These are phyloP conservation scores for Trachymyrmex septentrionalis DNA, from an alignment of 1,140 invertebrate species.

Conservation along the genomic window DNA sequence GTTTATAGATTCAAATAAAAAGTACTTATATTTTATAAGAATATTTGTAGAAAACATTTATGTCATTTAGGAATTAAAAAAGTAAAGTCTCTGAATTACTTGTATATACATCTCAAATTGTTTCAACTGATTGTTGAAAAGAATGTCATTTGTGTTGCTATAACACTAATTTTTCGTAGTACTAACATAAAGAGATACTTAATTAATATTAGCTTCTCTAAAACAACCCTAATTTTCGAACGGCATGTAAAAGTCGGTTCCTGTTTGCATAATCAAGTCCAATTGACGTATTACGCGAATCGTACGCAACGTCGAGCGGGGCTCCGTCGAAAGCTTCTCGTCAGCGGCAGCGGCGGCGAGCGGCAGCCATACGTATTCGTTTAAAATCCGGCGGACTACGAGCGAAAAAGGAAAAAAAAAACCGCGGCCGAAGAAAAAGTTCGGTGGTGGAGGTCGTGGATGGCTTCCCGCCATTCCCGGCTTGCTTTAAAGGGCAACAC, in stretches of 20 bases:
- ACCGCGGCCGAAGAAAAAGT: conserved; percentile 46
- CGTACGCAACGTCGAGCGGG: conserved; percentile 3
- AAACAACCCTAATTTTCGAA: conserved; percentile 9
- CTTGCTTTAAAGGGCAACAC: conserved; percentile 78
- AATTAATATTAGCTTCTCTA: not conserved
- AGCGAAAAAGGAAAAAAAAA: conserved; percentile 56
- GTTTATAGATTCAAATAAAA: too few relatives aligned
- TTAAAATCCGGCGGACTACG: conserved; percentile 54
- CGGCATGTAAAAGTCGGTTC: not conserved
- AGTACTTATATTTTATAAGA: too few relatives aligned
- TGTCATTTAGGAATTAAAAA: too few relatives aligned
- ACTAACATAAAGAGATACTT: not conserved
- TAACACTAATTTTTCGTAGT: not conserved
- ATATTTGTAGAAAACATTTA: too few relatives aligned
- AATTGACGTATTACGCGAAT: conserved; percentile 52
- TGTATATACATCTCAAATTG: not conserved
- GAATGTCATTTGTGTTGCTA: not conserved
- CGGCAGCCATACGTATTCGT: conserved; percentile 48
- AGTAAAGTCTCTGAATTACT: not conserved
- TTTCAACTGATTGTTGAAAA: not conserved
- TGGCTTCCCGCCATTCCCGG: conserved; percentile 66
- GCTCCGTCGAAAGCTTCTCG: conserved; percentile 1
- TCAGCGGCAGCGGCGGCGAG: not conserved
- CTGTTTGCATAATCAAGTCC: conserved; percentile 43
- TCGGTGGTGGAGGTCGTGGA: conserved; percentile 49